These are phyloP conservation scores for Chaetophractus vellerosus DNA, from an alignment of 2,797 vertebrate species.

Conservation along the genomic window DNA sequence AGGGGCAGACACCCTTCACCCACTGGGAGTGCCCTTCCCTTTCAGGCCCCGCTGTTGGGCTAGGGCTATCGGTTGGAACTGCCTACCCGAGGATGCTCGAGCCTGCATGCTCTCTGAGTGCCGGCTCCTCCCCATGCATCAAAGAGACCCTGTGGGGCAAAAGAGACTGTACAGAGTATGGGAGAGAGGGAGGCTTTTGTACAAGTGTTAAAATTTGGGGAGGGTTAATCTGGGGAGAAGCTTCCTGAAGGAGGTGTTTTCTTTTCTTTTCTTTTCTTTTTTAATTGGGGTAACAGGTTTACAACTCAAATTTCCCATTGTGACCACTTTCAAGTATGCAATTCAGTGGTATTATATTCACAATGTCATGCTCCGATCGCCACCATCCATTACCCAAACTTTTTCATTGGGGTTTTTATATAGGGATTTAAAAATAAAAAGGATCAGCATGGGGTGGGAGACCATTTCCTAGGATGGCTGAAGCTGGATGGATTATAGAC, in stretches of 20 bases:
- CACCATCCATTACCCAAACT: no score
- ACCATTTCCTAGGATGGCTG: background rate
- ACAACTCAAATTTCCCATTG: no score
- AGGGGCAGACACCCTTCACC: background rate
- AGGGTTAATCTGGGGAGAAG: background rate
- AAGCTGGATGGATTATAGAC: background rate
- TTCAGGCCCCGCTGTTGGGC: background rate
- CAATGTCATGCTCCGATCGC: no score
- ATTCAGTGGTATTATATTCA: no score
- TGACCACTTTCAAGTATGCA: no score
- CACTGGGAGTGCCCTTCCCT: background rate
- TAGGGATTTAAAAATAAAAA: slow-evolving; percentile 27
- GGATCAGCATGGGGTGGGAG: background rate
- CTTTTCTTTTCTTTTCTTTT: background rate
- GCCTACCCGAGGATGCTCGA: background rate
- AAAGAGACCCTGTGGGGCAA: background rate
- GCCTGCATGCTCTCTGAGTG: rapidly evolving
- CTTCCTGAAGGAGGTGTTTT: background rate
- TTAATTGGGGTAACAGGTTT: no score
- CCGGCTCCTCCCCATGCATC: background rate
- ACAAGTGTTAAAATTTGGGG: background rate
- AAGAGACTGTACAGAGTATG: background rate
- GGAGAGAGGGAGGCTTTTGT: background rate
- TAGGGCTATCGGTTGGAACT: no score
- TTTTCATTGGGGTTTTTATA: background rate